Percentiles rank a stretch among this genome's conserved stretches.
Evolutionary conservation across 1,140 invertebrate genomes (phyloP).

Genomic region (Drosophila asahinai): DNA sequence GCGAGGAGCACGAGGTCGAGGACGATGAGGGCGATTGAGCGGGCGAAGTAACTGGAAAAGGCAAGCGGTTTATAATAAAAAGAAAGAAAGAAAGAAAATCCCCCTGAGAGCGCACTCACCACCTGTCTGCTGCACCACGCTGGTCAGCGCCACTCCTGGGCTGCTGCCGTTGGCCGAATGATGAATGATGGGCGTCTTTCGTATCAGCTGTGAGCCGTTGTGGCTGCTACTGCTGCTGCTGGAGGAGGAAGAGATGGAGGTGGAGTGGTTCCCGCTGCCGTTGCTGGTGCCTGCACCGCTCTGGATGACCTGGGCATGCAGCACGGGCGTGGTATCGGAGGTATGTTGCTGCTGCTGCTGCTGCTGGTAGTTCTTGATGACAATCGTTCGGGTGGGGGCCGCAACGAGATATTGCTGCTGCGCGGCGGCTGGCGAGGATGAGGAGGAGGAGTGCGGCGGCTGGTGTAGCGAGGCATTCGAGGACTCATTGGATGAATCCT

Average conservation of each 20-base stretch:
- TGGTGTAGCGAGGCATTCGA: conserved; percentile 82
- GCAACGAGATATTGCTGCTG: conserved; percentile 69
- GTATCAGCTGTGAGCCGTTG: conserved; percentile 65
- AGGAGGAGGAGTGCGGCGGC: conserved; percentile 61
- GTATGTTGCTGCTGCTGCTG: conserved; percentile 51
- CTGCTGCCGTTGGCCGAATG: conserved; percentile 64
- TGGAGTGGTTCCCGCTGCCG: conserved; percentile 39
- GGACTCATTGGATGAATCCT: conserved; percentile 79
- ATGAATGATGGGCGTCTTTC: conserved; percentile 80
- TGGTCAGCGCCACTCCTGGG: conserved; percentile 64
- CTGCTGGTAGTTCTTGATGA: conserved; percentile 77
- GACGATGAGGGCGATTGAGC: conserved; percentile 80
- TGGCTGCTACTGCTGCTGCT: conserved; percentile 38
- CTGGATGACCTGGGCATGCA: conserved; percentile 82
- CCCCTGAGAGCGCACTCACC: conserved; percentile 20
- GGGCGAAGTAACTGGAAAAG: conserved; percentile 65
- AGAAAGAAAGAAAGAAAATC: no score
- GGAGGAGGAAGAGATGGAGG: neutral
- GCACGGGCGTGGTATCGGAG: conserved; percentile 59
- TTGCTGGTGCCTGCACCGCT: conserved; percentile 78
- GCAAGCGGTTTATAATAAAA: neutral
- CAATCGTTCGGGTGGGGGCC: conserved; percentile 77
- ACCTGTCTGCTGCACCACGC: conserved; percentile 71
- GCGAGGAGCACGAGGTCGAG: conserved; percentile 80
- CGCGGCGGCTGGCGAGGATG: conserved; percentile 47